A percentile compares a stretch with the other conserved stretches of the same genome.
phyloP scores from a whole-genome alignment of 2,113 vertebrate genomes.

The Daphoenositta chrysoptera region DNA sequence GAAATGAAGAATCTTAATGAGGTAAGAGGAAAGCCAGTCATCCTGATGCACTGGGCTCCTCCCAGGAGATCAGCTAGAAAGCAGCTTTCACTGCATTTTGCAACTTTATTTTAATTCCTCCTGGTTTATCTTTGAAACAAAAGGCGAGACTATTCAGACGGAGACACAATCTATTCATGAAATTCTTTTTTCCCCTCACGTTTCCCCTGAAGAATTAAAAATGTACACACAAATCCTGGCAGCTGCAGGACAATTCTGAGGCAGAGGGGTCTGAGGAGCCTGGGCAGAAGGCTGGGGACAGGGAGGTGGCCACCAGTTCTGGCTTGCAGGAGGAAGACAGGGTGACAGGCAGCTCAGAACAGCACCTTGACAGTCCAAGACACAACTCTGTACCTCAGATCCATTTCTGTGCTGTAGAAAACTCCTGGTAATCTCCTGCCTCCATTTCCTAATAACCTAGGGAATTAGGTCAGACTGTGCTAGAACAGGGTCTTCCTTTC shows the following conservation, averaged over 20 bases:
- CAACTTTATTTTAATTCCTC: background rate
- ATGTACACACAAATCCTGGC: background rate
- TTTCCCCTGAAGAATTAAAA: background rate
- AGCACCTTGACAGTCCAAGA: background rate
- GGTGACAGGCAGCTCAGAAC: background rate
- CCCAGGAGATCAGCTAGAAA: background rate
- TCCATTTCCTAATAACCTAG: background rate
- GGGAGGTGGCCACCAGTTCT: background rate
- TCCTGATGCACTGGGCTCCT: background rate
- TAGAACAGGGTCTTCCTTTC: background rate
- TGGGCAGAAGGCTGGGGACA: background rate
- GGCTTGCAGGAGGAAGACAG: background rate
- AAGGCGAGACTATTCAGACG: background rate
- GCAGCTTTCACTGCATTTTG: background rate
- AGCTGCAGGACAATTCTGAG: background rate
- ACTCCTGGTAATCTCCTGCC: rapidly evolving
- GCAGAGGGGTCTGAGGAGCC: background rate
- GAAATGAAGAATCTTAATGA: slow-evolving; percentile 45
- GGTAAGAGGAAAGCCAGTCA: background rate
- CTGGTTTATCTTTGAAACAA: background rate
- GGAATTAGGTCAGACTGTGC: background rate
- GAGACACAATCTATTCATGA: background rate
- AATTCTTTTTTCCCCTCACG: background rate
- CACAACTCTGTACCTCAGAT: background rate
- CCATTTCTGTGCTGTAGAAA: background rate